These are phyloP conservation scores for Crotalus viridis DNA, from an alignment of 2,113 vertebrate genomes.

Conservation along the genomic window DNA sequence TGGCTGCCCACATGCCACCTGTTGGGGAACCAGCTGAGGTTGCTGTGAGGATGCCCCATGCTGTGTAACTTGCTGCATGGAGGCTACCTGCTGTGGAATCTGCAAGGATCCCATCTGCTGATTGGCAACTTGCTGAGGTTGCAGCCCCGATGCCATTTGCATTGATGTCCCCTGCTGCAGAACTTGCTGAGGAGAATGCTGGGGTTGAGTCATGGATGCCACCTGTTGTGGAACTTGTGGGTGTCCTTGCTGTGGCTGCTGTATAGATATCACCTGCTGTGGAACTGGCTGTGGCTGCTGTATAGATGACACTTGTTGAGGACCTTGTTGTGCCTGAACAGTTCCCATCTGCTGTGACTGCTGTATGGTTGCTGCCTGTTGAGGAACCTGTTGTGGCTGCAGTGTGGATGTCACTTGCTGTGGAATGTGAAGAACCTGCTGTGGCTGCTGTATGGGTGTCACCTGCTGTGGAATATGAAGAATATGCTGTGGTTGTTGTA, in stretches of 20 bases:
- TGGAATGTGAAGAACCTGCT: conserved; percentile 28
- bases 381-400: not conserved
- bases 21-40: not conserved
- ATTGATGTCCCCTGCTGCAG: not conserved
- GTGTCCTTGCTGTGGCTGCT: conserved; percentile 11
- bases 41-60: not conserved
- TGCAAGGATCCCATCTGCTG: not conserved
- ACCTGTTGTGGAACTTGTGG: conserved; percentile 34
- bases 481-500: conserved; percentile 49
- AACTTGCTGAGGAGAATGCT: not conserved
- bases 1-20: not conserved
- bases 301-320: not conserved
- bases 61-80: not conserved
- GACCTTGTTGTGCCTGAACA: not conserved
- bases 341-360: conserved; percentile 27
- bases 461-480: not conserved
- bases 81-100: not conserved
- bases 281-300: not conserved
- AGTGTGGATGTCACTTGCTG: not conserved
- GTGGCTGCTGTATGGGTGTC: not conserved
- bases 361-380: not conserved
- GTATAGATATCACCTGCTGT: not conserved
- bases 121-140: not conserved
- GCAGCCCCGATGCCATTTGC: not conserved
- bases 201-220: not conserved